A percentile compares a stretch with the other conserved stretches of the same genome.
Conservation (phyloP, 1,140 invertebrate genomes). For the Hirudo medicinalis region DNA sequence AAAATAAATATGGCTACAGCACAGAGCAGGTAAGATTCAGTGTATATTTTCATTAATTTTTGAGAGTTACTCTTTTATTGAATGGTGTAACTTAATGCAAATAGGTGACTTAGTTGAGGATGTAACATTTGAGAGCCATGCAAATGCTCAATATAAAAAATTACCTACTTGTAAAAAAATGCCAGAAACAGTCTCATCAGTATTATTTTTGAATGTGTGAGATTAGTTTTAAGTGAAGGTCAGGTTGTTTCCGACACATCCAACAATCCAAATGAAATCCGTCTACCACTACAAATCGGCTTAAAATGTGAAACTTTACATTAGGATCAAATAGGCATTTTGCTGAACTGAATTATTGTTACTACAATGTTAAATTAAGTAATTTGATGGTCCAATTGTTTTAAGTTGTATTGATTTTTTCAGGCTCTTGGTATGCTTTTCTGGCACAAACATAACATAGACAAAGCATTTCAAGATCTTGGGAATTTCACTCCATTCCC, state of each 20-base stretch:
- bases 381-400: background rate
- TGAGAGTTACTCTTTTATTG: no score
- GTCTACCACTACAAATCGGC: background rate
- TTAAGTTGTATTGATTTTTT: conserved; percentile 11
- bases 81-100: no score
- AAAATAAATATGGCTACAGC: conserved; percentile 94
- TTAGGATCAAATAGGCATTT: background rate
- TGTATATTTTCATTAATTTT: no score
- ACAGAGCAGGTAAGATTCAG: conserved; percentile 60
- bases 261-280: background rate
- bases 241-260: background rate
- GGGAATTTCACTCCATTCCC: conserved; percentile 94
- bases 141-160: no score
- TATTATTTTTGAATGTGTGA: no score
- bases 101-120: no score
- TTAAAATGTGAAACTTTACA: background rate
- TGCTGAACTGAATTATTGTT: background rate
- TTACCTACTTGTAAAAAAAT: no score
- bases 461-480: conserved; percentile 75
- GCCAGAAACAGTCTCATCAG: no score
- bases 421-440: conserved; percentile 85
- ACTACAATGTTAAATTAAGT: background rate
- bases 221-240: no score
- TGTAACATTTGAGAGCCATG: no score
- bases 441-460: conserved; percentile 93